Base-by-base conservation (phyloP, 2,888 invertebrate genomes). In the Pyrochroa serraticornis region DNA sequence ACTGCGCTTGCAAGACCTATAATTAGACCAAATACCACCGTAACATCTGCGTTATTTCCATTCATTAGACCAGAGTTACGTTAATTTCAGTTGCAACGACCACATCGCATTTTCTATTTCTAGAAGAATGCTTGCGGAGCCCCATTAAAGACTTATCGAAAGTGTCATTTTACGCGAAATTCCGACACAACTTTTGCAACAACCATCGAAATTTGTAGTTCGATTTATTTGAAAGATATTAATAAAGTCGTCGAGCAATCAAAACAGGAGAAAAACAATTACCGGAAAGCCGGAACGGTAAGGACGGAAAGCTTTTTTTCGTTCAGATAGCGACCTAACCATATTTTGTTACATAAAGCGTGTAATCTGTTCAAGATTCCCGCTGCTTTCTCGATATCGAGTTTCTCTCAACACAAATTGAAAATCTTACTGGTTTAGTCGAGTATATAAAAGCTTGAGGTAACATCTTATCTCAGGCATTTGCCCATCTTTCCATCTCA, bases 391-490 rank as follows among this genome's bases (percentile, higher is more conserved):
- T 61, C 65, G 62, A 65, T 67, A 69, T 69, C 69, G 61, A 67
- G 63, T 66, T 65, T 66, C 68, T 71, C 70, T 71, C 68, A 62
- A 69, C 69, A 67, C 71, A 73, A 72, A 73, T 73, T 71, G 72
- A 70, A 73, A 73, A 71, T 69, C 69, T 70, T 68, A 70, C 70
- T 63, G 68, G 68, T 68, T 71, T 69, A 69, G 66, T 61, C 56
- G 62, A 70, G 69, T 70, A 71, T 64, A 71, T 70, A 69, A 70
- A 69, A 70, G 70, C 67, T 65, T 64, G 66, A 68, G 67, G 70
- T 70, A 71, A 69, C 72, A 68, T 71, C 71, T 70, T 71, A 71
- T 71, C 71, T 66, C 62, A 42, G 66, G 67, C 67, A 69, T 69
- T 69, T 65, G 59, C 66, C 65, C 68, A 68, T 71, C 68, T 71